Conservation (phyloP, 1,140 invertebrate species). For the Drosophila varians region DNA sequence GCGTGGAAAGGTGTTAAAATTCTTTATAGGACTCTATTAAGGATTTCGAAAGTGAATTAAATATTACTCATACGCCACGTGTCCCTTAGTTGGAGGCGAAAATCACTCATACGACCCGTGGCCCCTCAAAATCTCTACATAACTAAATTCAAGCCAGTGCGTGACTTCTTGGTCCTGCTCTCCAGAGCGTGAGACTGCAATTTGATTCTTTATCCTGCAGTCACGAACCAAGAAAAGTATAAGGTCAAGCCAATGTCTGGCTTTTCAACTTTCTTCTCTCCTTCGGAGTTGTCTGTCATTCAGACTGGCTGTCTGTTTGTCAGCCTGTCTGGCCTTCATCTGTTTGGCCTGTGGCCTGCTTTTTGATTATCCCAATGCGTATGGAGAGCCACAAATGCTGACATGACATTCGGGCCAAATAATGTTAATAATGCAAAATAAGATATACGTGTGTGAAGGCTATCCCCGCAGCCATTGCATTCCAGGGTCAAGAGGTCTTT, state of each 20-base stretch:
- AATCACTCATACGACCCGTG: neutral
- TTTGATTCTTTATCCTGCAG: slow-evolving; percentile 27
- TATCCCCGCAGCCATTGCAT: slow-evolving; percentile 19
- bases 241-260: slow-evolving; percentile 11
- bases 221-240: slow-evolving; percentile 9
- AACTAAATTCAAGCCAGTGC: neutral
- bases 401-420: slow-evolving; percentile 25
- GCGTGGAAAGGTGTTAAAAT: too few relatives aligned
- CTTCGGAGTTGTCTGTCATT: neutral
- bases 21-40: neutral
- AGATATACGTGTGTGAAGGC: slow-evolving; percentile 26
- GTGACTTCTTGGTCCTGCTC: slow-evolving; percentile 2
- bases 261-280: slow-evolving; percentile 25
- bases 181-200: slow-evolving; percentile 33
- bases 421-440: slow-evolving; percentile 38
- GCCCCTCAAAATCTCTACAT: neutral
- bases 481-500: slow-evolving; percentile 23
- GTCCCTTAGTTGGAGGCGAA: neutral
- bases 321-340: slow-evolving; percentile 37
- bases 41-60: neutral
- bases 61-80: neutral
- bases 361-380: slow-evolving; percentile 44
- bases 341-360: slow-evolving; percentile 11
- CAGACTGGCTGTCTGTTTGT: slow-evolving; percentile 26
- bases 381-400: slow-evolving; percentile 24